phyloP scores from a whole-genome alignment of 2,797 vertebrate genomes.

The Coreius guichenoti region DNA sequence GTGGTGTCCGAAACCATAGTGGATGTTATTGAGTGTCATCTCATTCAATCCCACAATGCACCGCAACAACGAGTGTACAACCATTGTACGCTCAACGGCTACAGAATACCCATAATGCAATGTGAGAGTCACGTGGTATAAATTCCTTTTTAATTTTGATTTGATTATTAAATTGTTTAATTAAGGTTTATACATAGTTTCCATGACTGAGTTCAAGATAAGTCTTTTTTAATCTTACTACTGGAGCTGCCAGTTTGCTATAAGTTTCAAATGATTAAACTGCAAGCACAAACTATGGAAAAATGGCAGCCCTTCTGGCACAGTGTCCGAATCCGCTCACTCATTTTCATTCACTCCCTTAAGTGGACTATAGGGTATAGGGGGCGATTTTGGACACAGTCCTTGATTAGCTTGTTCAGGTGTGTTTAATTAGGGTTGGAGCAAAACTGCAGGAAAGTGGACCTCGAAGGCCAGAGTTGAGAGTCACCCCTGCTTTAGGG shows the following conservation, averaged over 20 bases:
- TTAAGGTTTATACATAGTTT: no score
- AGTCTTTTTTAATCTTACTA: not conserved
- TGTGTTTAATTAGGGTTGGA: not conserved
- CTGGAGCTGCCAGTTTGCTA: not conserved
- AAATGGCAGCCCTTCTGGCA: not conserved
- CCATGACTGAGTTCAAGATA: no score
- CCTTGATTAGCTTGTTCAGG: not conserved
- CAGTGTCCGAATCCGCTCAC: not conserved
- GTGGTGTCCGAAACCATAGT: not conserved
- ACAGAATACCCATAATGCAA: not conserved
- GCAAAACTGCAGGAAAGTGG: not conserved
- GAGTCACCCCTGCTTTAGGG: not conserved
- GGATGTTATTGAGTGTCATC: not conserved
- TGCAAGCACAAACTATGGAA: not conserved
- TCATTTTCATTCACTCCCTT: not conserved
- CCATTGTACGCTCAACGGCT: not conserved
- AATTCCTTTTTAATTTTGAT: no score
- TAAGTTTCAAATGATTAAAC: not conserved
- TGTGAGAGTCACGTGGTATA: not conserved
- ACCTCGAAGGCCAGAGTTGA: not conserved
- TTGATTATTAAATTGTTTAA: no score
- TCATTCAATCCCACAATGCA: not conserved
- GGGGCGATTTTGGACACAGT: not conserved
- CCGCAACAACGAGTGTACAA: not conserved
- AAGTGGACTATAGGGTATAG: not conserved